Conservation (phyloP, 2,888 invertebrate species). For the Megastigmus dorsalis region DNA sequence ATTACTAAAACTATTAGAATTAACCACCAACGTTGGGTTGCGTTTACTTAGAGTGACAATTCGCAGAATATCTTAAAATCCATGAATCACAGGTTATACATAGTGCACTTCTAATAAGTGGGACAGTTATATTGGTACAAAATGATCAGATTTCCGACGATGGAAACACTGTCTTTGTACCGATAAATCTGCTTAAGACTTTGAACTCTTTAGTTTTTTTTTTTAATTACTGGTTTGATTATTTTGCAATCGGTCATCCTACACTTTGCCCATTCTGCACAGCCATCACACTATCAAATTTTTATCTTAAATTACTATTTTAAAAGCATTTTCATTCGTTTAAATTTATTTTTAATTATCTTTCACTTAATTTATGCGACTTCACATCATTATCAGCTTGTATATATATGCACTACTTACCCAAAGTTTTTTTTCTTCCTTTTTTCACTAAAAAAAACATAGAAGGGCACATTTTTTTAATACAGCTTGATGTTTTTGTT, state of each 20-base stretch:
- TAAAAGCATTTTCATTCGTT: conserved; percentile 1
- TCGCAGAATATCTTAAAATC: no score
- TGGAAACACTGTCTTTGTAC: background rate
- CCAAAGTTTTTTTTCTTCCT: background rate
- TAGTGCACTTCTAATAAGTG: background rate
- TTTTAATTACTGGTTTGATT: conserved; percentile 30
- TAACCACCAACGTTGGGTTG: no score
- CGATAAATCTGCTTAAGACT: background rate
- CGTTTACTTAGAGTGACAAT: no score
- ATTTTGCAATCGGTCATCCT: conserved; percentile 35
- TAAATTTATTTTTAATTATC: background rate
- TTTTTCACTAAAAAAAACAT: background rate
- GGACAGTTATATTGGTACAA: background rate
- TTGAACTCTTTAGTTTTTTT: conserved; percentile 7
- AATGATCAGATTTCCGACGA: background rate
- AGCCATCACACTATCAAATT: background rate
- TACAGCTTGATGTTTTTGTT: background rate
- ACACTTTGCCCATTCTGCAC: background rate
- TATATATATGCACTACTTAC: background rate
- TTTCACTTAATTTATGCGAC: background rate
- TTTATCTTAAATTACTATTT: background rate
- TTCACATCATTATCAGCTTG: conserved; percentile 5
- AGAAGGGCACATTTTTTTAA: conserved; percentile 12
- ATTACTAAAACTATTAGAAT: no score
- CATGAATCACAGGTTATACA: no score